Evolutionary conservation across 2,888 invertebrate species (phyloP), one percentile per base, ranked within the genome.

Genomic region (Lacanobia wlatinum): DNA sequence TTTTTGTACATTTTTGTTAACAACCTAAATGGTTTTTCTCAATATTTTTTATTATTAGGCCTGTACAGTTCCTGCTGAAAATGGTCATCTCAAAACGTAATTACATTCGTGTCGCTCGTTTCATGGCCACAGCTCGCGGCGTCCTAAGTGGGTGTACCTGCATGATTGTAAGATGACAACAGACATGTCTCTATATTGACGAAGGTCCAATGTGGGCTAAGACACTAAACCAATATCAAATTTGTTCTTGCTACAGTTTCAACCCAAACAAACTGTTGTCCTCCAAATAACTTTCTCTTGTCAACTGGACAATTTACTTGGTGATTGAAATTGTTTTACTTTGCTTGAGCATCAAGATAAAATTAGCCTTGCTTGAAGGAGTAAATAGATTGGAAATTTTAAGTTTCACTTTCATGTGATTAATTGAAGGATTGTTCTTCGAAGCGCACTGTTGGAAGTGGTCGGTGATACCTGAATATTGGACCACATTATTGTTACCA

Each of bases 271-370:
- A 53, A 61, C 56, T n/a, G 69, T 77, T 80, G 84, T 84, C 86
- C 78, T 84, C 75, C 73, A 84, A 82, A 76, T 82, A 84, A 84
- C 80, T 84, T 84, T 84, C 85, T 80, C 82, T 84, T 78, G 77
- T 82, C 76, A 69, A 70, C 65, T 60, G 61, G 64, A 74, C 72
- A 78, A 65, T 81, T 75, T 71, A 73, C 63, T 61, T 64, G 58
- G 63, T 68, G 70, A 75, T 78, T 73, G 74, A 75, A 80, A 70
- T 80, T 72, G 70, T 75, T 73, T 74, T 77, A 76, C 66, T 76
- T 80, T 55, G 50, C 23, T 64, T 56, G 23, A 73, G 68, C 65
- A 70, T 73, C 66, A 66, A 70, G 65, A 72, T 69, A 73, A 70
- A 82, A 79, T 84, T 76, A 67, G 67, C 61, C 55, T 82, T 75